Evolutionary conservation across 2,113 vertebrate species (phyloP).

Genomic region (Irena cyanogastra): DNA sequence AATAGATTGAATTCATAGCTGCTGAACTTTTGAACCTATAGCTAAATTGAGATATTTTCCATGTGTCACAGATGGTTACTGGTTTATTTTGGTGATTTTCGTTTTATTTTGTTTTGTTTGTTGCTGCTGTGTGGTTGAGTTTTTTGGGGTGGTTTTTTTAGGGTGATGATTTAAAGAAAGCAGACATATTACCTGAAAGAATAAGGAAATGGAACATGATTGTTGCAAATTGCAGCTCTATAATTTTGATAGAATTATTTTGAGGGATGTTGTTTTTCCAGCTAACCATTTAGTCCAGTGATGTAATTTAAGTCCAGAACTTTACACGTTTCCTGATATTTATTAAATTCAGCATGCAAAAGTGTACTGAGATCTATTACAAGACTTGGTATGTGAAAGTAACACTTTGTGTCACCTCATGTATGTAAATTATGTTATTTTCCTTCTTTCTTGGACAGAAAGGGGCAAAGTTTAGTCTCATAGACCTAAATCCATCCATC

Average conservation of each 20-base stretch:
- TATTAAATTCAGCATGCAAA: background rate
- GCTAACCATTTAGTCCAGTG: background rate
- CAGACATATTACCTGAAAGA: background rate
- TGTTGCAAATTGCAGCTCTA: background rate
- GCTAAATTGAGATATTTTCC: background rate
- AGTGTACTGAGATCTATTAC: background rate
- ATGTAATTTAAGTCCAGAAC: background rate
- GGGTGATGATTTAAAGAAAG: background rate
- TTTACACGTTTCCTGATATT: background rate
- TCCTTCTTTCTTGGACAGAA: conserved; percentile 12
- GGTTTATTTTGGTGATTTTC: background rate
- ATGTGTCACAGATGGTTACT: background rate
- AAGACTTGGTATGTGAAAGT: background rate
- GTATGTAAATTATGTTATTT: background rate
- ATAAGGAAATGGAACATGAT: background rate
- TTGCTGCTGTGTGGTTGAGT: background rate
- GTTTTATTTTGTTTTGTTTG: background rate
- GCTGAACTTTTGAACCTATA: background rate
- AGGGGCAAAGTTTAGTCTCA: conserved; percentile 9
- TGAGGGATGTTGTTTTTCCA: background rate
- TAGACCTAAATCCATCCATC: conserved; percentile 51
- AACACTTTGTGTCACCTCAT: background rate
- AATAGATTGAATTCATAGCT: background rate
- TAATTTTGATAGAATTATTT: background rate
- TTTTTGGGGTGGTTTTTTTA: background rate